Evolutionary conservation across 2,797 vertebrate species (phyloP), one percentile per base, ranked within the genome.

Genomic region (Naso thynnoides): DNA sequence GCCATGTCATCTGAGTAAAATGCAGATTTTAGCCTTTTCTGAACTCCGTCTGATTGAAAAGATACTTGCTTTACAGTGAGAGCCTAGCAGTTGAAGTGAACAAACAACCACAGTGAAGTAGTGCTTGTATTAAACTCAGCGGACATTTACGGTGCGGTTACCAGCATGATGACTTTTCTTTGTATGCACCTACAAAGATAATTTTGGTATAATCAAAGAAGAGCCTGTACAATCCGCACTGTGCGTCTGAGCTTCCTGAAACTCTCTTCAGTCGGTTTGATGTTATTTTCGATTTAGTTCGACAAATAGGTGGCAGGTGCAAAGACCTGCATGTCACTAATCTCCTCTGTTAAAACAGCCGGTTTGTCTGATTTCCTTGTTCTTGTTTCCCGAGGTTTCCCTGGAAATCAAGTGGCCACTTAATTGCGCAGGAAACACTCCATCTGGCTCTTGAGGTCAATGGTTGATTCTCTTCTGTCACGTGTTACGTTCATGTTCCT

Each of bases 371-470:
- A 67, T 48, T 71, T 67, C 62, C 54, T 71, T 19, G 29, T 45
- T 72, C 9, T 52, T 13, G 4, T 44, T 44, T 63, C 48, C 47
- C 33, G 8, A 45, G 62, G 45, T 63, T 79, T 91, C 70, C 81
- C 71, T 79, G 81, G 88, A 90, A 87, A 80, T 88, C 44, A 84
- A 89, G 84, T 73, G 85, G 59, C 71, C 70, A 62, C 87, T 88
- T 61, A 15, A 21, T 21, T 55, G 42, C 38, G 49, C 23, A 24
- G 49, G 48, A 48, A 78, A 75, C 60, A 47, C 54, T 72, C 44
- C 3, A 36, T 56, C 71, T 45, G 42, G 47, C 61, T 23, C 21
- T 8, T 0, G 54, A 63, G 39, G 50, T 71, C 44, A 54, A 8
- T 8, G 27, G 42, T 59, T 67, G 21, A 55, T 50, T 42, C 31